Conservation (phyloP, 1,140 invertebrate genomes). For the Polypedilum vanderplanki region DNA sequence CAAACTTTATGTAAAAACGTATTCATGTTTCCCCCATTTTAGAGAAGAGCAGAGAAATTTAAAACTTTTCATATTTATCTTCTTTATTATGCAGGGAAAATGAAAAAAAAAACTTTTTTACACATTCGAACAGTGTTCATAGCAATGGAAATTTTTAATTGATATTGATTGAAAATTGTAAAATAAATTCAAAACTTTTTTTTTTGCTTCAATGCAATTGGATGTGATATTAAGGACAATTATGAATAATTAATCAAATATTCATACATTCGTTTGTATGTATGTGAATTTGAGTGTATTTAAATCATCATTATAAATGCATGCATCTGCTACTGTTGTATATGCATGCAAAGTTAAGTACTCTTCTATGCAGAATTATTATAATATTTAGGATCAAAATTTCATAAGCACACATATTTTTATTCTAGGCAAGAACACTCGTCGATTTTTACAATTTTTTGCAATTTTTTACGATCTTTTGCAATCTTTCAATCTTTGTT, state of each 20-base stretch:
- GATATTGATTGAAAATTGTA: background rate
- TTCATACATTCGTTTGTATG: background rate
- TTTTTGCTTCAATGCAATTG: no score
- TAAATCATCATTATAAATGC: background rate
- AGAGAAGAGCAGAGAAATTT: no score
- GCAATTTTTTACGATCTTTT: no score
- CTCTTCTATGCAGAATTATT: background rate
- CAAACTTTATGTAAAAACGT: background rate
- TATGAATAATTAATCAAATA: conserved; percentile 3
- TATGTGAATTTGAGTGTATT: background rate
- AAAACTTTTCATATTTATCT: background rate
- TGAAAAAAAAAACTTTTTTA: background rate
- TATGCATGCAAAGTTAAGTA: background rate
- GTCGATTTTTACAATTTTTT: no score
- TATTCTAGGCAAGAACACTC: no score
- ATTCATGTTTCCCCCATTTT: background rate
- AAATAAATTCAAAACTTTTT: no score
- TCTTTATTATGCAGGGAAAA: background rate
- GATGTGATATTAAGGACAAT: background rate
- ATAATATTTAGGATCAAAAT: background rate
- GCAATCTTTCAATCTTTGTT: no score
- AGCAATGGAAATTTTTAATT: background rate
- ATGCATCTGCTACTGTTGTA: background rate
- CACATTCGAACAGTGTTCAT: background rate
- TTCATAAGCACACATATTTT: background rate